Percentiles rank a stretch among this genome's conserved stretches.
These are phyloP conservation scores for Gouania willdenowi DNA, from an alignment of 2,797 vertebrate species.

Conservation along the genomic window DNA sequence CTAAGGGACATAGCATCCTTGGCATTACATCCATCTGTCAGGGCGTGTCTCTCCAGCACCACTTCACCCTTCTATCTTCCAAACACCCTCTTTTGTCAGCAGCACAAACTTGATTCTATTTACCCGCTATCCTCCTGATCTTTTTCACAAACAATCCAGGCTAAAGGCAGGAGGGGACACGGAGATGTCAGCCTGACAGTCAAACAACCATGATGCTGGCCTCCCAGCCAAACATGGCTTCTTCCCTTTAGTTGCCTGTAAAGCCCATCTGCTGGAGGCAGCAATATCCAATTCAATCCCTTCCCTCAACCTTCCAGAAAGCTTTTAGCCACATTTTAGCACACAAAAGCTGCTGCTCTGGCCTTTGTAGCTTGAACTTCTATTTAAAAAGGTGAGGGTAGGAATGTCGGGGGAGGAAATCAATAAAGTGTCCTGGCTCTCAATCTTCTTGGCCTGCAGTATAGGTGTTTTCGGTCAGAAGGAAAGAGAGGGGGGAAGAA, in stretches of 20 bases:
- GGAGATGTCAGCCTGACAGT: slow-evolving; percentile 59
- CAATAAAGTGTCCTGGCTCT: slow-evolving; percentile 95
- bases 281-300: slow-evolving; percentile 91
- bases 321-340: slow-evolving; percentile 96
- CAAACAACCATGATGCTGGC: slow-evolving; percentile 34
- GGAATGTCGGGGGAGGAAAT: slow-evolving; percentile 77
- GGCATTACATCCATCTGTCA: slow-evolving; percentile 53
- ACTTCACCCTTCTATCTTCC: slow-evolving; percentile 37
- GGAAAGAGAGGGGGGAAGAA: slow-evolving; percentile 30
- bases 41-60: slow-evolving; percentile 44
- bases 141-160: slow-evolving; percentile 70
- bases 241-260: slow-evolving; percentile 49
- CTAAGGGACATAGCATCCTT: slow-evolving; percentile 47
- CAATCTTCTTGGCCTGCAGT: slow-evolving; percentile 84
- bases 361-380: slow-evolving; percentile 90
- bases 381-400: slow-evolving; percentile 87
- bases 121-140: slow-evolving; percentile 71
- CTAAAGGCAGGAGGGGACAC: slow-evolving; percentile 46
- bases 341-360: slow-evolving; percentile 89
- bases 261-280: slow-evolving; percentile 70
- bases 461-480: slow-evolving; percentile 79
- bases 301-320: slow-evolving; percentile 79
- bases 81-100: slow-evolving; percentile 63
- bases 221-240: slow-evolving; percentile 35
- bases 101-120: slow-evolving; percentile 75